Percentiles rank a stretch among this genome's conserved stretches.
Evolutionary conservation across 2,113 vertebrate species (phyloP).

Genomic region (Echinops telfairi): DNA sequence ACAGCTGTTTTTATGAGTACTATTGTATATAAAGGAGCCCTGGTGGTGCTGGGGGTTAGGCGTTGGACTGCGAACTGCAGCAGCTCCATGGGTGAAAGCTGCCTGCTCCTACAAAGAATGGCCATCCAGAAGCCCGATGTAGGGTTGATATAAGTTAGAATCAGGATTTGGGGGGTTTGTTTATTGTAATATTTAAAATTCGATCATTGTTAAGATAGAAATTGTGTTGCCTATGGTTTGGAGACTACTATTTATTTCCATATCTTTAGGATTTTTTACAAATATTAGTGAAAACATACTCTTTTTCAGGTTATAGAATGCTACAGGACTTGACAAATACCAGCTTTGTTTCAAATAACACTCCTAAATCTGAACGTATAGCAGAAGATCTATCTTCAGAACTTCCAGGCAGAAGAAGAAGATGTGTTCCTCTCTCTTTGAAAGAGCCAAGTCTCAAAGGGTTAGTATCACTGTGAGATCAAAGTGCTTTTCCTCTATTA

Average conservation of each 20-base stretch:
- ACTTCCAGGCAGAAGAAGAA: constrained; percentile 68
- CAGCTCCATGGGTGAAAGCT: too few relatives aligned
- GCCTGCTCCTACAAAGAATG: too few relatives aligned
- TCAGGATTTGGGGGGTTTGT: too few relatives aligned
- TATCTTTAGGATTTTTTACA: constrained; percentile 10
- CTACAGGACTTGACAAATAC: constrained; percentile 86
- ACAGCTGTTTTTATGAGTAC: constrained; percentile 14
- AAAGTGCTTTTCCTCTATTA: background rate
- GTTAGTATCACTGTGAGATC: constrained; percentile 70
- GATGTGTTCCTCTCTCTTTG: constrained; percentile 72
- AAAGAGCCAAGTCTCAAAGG: constrained; percentile 83
- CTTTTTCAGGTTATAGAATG: constrained; percentile 80
- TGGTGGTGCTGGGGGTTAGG: too few relatives aligned
- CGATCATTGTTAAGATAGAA: constrained; percentile 45
- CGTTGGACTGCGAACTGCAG: too few relatives aligned
- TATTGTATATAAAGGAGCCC: background rate
- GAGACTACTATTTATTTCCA: background rate
- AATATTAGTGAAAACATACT: constrained; percentile 67
- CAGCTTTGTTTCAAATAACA: constrained; percentile 1
- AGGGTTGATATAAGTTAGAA: too few relatives aligned
- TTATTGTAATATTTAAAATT: constrained; percentile 14
- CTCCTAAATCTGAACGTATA: constrained; percentile 57
- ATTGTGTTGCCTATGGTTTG: background rate
- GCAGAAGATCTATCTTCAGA: constrained; percentile 64
- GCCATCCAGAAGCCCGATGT: too few relatives aligned